These are phyloP conservation scores for Aporophyla nigra DNA, from an alignment of 2,888 invertebrate genomes.

Conservation along the genomic window DNA sequence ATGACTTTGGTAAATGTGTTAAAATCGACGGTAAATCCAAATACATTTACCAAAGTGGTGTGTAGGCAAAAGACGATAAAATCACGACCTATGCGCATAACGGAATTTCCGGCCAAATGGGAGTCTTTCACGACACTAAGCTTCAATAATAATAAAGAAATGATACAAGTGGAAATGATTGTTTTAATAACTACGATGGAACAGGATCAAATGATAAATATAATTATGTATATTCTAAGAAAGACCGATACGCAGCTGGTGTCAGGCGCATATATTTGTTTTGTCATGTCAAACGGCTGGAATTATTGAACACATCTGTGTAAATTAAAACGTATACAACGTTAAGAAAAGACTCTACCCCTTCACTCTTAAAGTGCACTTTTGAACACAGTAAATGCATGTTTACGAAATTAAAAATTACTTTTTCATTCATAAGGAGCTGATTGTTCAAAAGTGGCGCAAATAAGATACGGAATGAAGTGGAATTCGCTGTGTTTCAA, in stretches of 20 bases:
- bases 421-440: slow-evolving; percentile 51
- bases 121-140: slow-evolving; percentile 29
- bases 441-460: slow-evolving; percentile 56
- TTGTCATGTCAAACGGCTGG: slow-evolving; percentile 71
- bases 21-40: neutral
- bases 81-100: neutral
- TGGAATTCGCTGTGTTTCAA: slow-evolving; percentile 43
- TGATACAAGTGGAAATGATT: slow-evolving; percentile 63
- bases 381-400: slow-evolving; percentile 1
- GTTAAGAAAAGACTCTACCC: slow-evolving; percentile 35
- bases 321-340: slow-evolving; percentile 70
- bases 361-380: slow-evolving; percentile 2
- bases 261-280: slow-evolving; percentile 69
- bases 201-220: slow-evolving; percentile 62
- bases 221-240: slow-evolving; percentile 71
- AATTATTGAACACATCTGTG: slow-evolving; percentile 78
- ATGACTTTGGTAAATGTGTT: neutral
- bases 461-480: slow-evolving; percentile 54
- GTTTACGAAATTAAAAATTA: slow-evolving; percentile 33
- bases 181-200: slow-evolving; percentile 65
- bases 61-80: too few species aligned
- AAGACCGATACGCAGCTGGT: slow-evolving; percentile 75
- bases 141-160: slow-evolving; percentile 35
- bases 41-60: neutral
- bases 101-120: neutral